Base-by-base conservation (phyloP, 2,888 invertebrate species). In the Sinodicranocentrus sp. region DNA sequence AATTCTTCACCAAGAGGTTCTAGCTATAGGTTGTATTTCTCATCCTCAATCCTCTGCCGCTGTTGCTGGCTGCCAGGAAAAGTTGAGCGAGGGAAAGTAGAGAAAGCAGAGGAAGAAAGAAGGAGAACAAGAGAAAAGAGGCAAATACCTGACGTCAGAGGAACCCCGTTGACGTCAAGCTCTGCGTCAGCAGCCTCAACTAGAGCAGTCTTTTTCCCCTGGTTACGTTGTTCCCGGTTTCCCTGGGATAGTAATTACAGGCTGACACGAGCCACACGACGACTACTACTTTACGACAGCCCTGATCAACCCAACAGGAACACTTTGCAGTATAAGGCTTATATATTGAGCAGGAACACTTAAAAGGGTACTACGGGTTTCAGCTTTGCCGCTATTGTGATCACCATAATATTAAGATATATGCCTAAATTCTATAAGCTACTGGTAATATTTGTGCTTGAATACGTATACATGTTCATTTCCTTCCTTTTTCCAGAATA, bases 111-210 rank as follows among this genome's bases (percentile, higher is more conserved):
- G 52, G 19, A n/a, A 43, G 44, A 82, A 44, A 59, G 25, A 68
- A 44, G 44, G 68, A 67, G 59, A 75, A 52, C 48, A 33, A 68
- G 59, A 75, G 67, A 48, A 57, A 76, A 61, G 73, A 68, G 78
- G 72, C 72, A 82, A 72, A 72, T 61, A 80, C 85, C 82, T 77
- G 84, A 86, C 87, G 87, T 87, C 87, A 86, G 85, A 78, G 80
- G 79, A 73, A 72, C 68, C 61, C 79, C 77, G 77, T 85, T 87
- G 87, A 87, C 87, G 87, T 87, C 87, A 86, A 52, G 63, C 73
- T 75, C 82, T 86, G 85, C 87, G 87, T 87, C 87, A 87, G 84
- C 79, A 82, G 76, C 28, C 85, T 80, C 84, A 79, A 85, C 83
- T 80, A 57, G 79, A 80, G 72, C 79, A 80, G 72, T 19, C 79